These are phyloP conservation scores for Trichogramma evanescens DNA, from an alignment of 2,888 invertebrate species.

Conservation along the genomic window DNA sequence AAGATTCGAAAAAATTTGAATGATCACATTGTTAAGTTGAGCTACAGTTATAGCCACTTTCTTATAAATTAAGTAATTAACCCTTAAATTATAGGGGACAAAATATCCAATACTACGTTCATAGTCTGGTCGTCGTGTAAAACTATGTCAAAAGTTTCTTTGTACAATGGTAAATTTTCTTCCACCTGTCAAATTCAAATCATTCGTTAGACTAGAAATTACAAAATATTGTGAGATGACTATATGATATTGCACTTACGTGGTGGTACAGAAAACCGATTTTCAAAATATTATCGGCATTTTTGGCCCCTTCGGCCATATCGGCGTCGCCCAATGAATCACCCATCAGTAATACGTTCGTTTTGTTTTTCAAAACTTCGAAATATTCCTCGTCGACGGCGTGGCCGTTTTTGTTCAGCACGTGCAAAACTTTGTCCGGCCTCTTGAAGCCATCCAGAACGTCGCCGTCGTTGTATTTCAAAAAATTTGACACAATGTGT, in stretches of 20 bases:
- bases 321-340: conserved; percentile 86
- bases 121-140: conserved; percentile 83
- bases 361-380: conserved; percentile 58
- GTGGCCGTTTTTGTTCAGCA: conserved; percentile 88
- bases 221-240: too few relatives aligned
- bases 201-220: too few relatives aligned
- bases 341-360: conserved; percentile 83
- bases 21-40: too few relatives aligned
- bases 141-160: conserved; percentile 82
- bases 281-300: conserved; percentile 69
- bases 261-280: conserved; percentile 86
- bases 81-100: conserved; percentile 33
- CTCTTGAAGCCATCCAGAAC: conserved; percentile 57
- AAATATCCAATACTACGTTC: conserved; percentile 54
- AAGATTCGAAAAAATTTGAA: too few relatives aligned
- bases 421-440: conserved; percentile 68
- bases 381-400: conserved; percentile 71
- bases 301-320: conserved; percentile 84
- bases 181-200: conserved; percentile 15
- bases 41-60: too few relatives aligned
- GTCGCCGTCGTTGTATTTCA: conserved; percentile 56
- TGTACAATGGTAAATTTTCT: conserved; percentile 64
- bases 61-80: too few relatives aligned
- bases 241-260: conserved; percentile 44
- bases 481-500: conserved; percentile 82